Percentiles rank a stretch among this genome's conserved stretches.
phyloP scores from a whole-genome alignment of 2,888 invertebrate species.

The Agrotis exclamationis region DNA sequence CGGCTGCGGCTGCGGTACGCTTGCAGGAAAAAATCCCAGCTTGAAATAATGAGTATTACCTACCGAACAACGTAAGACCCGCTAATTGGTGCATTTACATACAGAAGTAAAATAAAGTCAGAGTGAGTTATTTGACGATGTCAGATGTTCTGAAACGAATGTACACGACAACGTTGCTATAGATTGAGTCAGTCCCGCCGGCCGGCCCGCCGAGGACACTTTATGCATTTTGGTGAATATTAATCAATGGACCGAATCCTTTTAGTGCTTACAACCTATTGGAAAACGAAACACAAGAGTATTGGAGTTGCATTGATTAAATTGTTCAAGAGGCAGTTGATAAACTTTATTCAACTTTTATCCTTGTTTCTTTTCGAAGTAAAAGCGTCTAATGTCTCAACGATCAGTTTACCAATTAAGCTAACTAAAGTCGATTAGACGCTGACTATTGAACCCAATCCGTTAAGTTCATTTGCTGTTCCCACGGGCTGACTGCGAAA shows the following conservation, averaged over 20 bases:
- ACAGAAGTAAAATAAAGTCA: slow-evolving; percentile 85
- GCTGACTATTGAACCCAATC: slow-evolving; percentile 72
- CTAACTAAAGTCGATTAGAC: slow-evolving; percentile 73
- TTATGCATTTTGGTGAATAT: slow-evolving; percentile 62
- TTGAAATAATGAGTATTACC: slow-evolving; percentile 88
- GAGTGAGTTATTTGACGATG: slow-evolving; percentile 86
- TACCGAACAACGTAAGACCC: slow-evolving; percentile 85
- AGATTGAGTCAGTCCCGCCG: slow-evolving; percentile 53
- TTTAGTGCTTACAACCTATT: slow-evolving; percentile 42
- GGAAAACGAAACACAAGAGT: slow-evolving; percentile 19
- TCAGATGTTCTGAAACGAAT: slow-evolving; percentile 75
- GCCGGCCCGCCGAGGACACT: slow-evolving; percentile 39
- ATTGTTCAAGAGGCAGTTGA: slow-evolving; percentile 1
- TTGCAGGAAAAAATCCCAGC: slow-evolving; percentile 82
- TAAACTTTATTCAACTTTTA: slow-evolving; percentile 4
- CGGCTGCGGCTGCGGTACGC: slow-evolving; percentile 75
- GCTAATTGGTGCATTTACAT: slow-evolving; percentile 90
- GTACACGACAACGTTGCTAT: slow-evolving; percentile 55
- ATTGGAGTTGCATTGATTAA: slow-evolving; percentile 17
- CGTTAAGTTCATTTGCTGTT: slow-evolving; percentile 71
- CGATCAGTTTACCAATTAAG: slow-evolving; percentile 76
- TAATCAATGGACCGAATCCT: slow-evolving; percentile 55
- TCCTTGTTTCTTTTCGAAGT: slow-evolving; percentile 3
- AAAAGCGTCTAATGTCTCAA: slow-evolving; percentile 54
- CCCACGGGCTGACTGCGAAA: slow-evolving; percentile 68